Conservation (phyloP, 2,113 vertebrate species). For the Myodes glareolus region DNA sequence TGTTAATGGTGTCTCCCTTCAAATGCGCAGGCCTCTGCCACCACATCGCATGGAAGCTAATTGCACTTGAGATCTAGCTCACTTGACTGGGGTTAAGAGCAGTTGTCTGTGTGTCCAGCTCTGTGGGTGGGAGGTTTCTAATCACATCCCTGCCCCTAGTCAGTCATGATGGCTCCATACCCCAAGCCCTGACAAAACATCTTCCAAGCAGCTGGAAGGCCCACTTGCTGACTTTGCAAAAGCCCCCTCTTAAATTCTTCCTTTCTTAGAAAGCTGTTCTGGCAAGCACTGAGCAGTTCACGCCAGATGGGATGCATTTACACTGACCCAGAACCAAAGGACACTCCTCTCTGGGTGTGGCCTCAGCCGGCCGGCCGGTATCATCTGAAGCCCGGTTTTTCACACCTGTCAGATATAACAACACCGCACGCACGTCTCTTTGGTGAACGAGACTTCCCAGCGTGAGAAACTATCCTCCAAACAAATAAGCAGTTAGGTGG, state of each 20-base stretch:
- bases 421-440: not conserved
- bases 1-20: not conserved
- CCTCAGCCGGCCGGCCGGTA: conserved; percentile 27
- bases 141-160: conserved; percentile 1
- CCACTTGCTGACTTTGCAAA: conserved; percentile 60
- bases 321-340: conserved; percentile 39
- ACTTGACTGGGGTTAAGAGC: not conserved
- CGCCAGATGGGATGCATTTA: conserved; percentile 73
- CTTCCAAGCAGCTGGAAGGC: conserved; percentile 68
- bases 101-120: not conserved
- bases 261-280: conserved; percentile 46
- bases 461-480: conserved; percentile 55
- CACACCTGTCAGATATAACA: not conserved
- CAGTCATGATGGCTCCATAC: not conserved
- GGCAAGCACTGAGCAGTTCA: conserved; percentile 32
- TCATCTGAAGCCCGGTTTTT: conserved; percentile 25
- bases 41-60: not conserved
- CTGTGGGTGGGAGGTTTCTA: conserved; percentile 32
- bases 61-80: not conserved
- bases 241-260: conserved; percentile 71
- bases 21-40: not conserved
- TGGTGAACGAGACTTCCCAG: conserved; percentile 32
- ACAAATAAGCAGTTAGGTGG: not conserved
- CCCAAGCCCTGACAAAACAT: conserved; percentile 40
- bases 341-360: not conserved